Conservation (phyloP, 23 tunicate species). For the Trididemnum miniatum region DNA sequence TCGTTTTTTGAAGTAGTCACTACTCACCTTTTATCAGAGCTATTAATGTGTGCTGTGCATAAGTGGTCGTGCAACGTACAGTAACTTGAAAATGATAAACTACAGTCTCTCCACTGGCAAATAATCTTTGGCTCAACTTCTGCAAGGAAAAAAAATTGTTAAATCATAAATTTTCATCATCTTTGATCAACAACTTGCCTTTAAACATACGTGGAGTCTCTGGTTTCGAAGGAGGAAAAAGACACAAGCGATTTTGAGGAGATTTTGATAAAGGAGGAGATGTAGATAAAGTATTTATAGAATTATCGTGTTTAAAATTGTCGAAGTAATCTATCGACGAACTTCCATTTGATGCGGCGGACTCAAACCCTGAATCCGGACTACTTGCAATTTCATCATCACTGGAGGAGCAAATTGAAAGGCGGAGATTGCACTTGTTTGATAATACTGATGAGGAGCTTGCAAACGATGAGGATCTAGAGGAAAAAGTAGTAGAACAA, state of each 20-base stretch:
- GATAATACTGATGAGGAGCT: neutral
- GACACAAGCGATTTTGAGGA: slow-evolving; percentile 27
- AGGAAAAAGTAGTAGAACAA: neutral
- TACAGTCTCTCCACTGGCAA: slow-evolving; percentile 30
- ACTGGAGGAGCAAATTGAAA: neutral
- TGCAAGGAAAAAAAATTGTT: neutral
- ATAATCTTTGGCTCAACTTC: neutral
- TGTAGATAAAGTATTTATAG: slow-evolving; percentile 12
- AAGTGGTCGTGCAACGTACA: slow-evolving; percentile 25
- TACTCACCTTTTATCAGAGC: slow-evolving; percentile 12
- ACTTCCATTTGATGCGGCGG: slow-evolving; percentile 44
- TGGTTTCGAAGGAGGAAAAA: slow-evolving; percentile 58
- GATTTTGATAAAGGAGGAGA: slow-evolving; percentile 23
- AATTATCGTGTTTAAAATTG: neutral
- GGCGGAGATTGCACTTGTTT: neutral
- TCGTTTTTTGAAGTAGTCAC: too few species aligned
- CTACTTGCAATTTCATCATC: slow-evolving; percentile 73
- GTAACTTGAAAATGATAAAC: neutral
- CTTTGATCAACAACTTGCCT: slow-evolving; percentile 2
- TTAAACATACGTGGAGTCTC: slow-evolving; percentile 3
- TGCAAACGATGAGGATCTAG: neutral
- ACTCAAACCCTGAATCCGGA: slow-evolving; percentile 87
- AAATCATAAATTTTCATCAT: neutral
- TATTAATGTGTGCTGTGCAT: slow-evolving; percentile 8
- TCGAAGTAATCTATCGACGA: slow-evolving; percentile 31